A percentile compares a stretch with the other conserved stretches of the same genome.
These are phyloP conservation scores for Caracal caracal DNA, from an alignment of 2,113 vertebrate genomes.

Conservation along the genomic window DNA sequence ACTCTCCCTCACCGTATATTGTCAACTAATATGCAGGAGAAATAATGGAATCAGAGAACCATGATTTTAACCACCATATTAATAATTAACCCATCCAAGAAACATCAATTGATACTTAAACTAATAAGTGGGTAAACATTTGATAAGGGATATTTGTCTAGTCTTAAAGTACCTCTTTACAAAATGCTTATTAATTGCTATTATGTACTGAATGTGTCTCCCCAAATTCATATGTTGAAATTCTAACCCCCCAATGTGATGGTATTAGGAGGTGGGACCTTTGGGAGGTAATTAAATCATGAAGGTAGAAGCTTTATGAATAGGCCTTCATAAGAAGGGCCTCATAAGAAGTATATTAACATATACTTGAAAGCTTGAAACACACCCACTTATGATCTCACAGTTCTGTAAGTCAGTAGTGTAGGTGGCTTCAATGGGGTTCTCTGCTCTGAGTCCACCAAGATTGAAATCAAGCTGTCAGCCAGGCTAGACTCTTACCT, in stretches of 20 bases:
- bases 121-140: not conserved
- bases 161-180: not conserved
- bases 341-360: not conserved
- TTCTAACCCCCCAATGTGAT: not conserved
- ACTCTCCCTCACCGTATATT: not conserved
- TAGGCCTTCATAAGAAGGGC: not conserved
- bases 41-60: not conserved
- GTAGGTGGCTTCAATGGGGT: too few relatives aligned
- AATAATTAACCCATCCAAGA: not conserved
- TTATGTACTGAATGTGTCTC: not conserved
- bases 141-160: not conserved
- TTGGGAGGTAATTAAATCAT: not conserved
- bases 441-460: not conserved
- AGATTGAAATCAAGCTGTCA: not conserved
- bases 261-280: not conserved
- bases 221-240: not conserved
- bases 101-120: not conserved
- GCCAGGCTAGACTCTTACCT: not conserved
- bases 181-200: not conserved
- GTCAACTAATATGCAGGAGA: not conserved
- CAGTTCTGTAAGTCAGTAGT: not conserved
- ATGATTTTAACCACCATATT: not conserved
- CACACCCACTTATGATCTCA: not conserved
- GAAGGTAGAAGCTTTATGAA: not conserved
- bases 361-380: not conserved